Evolutionary conservation across 2,797 vertebrate genomes (phyloP), one percentile per base, ranked within the genome.

Genomic region (Xenentodon cancila): DNA sequence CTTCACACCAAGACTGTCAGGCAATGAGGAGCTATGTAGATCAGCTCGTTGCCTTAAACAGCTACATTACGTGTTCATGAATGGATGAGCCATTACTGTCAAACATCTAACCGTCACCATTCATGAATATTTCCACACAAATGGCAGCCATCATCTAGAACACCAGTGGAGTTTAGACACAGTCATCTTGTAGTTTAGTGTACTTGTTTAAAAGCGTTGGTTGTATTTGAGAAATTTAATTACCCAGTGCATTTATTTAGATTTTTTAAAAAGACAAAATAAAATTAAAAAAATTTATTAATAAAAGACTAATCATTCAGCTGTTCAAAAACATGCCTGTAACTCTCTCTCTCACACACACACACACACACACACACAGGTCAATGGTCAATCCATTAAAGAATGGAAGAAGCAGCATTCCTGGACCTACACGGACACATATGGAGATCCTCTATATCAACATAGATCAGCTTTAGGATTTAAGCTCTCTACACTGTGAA

Each of bases 381-480:
- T 57, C 43, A 51, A 7, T n/a, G 51, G 30, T 25, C 22, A 37
- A 64, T 59, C 49, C 9, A 32, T 32, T 32, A 56, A 20, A 5
- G 18, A 47, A 46, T 25, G 53, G 32, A 69, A 50, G 43, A 46
- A 64, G 37, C 40, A 46, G 4, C 32, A 12, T 1, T 64, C n/a
- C 65, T 62, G n/a, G 76, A 60, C 47, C 69, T 71, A 60, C 68
- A 32, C 63, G 37, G 25, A 59, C 25, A 25, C 25, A 25, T 25
- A 25, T 25, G 25, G 3, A 25, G 25, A 3, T 3, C 3, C 25
- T 25, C 25, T 25, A 25, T 25, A 25, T 25, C 25, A 22, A 71
- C 44, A 53, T 53, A 66, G 61, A 76, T 81, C 46, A 32, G 12
- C 46, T 77, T 81, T 84, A 62, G 71, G 60, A 42, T 64, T 65